phyloP scores from a whole-genome alignment of 1,140 invertebrate species.

The Drosophila ohnishii region DNA sequence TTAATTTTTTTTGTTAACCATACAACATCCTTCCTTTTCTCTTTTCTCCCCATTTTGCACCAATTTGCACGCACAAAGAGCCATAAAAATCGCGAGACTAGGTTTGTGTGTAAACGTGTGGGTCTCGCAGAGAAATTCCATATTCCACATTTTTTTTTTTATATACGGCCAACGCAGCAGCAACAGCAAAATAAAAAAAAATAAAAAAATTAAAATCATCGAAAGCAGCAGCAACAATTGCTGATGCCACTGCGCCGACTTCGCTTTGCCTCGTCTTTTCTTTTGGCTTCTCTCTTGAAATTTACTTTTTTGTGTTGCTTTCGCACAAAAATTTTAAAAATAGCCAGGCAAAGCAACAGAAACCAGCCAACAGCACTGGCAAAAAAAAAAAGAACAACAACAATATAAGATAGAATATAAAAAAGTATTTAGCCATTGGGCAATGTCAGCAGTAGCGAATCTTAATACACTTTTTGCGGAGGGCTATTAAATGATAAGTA shows the following conservation, averaged over 20 bases:
- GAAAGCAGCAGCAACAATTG: constrained; percentile 45
- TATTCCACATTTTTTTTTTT: constrained; percentile 69
- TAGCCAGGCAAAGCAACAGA: constrained; percentile 58
- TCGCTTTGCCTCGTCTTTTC: constrained; percentile 52
- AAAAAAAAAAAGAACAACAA: constrained; percentile 25
- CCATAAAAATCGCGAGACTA: constrained; percentile 39
- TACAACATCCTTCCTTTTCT: constrained; percentile 14
- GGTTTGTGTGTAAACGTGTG: constrained; percentile 44
- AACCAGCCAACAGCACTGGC: constrained; percentile 54
- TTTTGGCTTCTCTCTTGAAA: constrained; percentile 42
- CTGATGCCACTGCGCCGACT: constrained; percentile 60
- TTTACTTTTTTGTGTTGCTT: constrained; percentile 62
- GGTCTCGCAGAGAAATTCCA: constrained; percentile 66
- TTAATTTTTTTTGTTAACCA: neutral
- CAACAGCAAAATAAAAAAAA: constrained; percentile 4
- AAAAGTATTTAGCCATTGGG: constrained; percentile 23
- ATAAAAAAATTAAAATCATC: neutral
- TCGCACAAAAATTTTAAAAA: constrained; percentile 71
- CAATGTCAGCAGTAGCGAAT: constrained; percentile 22
- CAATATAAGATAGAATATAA: constrained; percentile 25
- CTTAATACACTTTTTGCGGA: constrained; percentile 15
- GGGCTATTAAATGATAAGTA: constrained; percentile 12
- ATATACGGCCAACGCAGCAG: constrained; percentile 57
- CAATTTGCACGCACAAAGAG: constrained; percentile 62
- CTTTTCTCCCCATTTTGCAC: constrained; percentile 39